Base-by-base conservation (phyloP, 1,140 invertebrate species). In the Drosophila ironensis region DNA sequence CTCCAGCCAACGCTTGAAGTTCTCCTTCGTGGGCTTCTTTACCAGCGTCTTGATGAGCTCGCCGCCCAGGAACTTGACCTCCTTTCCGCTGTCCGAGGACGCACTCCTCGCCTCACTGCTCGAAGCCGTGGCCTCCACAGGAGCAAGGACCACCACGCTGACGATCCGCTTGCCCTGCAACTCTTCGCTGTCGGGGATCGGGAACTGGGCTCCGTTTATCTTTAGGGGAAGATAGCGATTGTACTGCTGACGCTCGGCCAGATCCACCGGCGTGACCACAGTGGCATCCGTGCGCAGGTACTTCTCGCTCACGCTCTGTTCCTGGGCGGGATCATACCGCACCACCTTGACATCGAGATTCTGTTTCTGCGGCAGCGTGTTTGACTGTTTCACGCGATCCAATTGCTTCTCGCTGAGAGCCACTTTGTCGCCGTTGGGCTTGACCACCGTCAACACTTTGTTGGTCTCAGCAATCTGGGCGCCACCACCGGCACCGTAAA, bases 311-410 rank as follows among this genome's bases (percentile, higher is more conserved):
- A 96, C 90, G 56, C 94, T 95, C 91, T 95, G 93, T 12, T 92
- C 91, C 47, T 94, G 95, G 59, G 93, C 92, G 1, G 94, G 94
- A 90, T 96, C 93, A 69, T 95, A 96, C 57, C 93, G 93, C 20
- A 96, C 95, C 33, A 96, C 95, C 92, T 96, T 96, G 92, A 96
- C 95, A 90, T 96, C 95, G 11, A 96, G 93, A 28, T 92, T 91
- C 82, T 93, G 60, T 91, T 90, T 90, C 71, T 86, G 91, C 69
- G 88, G 90, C 91, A 75, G 56, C 0, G 72, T 71, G 27, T 84
- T 86, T 9, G 35, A 38, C 27, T 81, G 91, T 90, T 88, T 92
- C 66, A 89, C 92, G 63, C 60, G 92, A 70, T 87, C 92, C 87
- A 75, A 91, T 90, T 90, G 91, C 91, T 89, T 91, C 76, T 73